Conservation (phyloP, 1,140 invertebrate genomes). For the Mactra quadrangularis region DNA sequence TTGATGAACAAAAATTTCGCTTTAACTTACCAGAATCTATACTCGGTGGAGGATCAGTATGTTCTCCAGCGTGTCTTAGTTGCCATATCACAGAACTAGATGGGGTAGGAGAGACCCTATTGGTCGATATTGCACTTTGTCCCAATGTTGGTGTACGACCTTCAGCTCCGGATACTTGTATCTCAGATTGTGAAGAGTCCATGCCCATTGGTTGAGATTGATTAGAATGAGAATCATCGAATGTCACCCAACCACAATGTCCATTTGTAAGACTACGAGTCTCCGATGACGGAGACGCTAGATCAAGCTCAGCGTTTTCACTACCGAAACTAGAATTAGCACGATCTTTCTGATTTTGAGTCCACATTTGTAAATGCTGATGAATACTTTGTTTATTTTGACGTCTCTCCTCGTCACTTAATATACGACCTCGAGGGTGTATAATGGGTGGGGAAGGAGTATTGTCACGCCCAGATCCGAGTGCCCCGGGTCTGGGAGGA, state of each 20-base stretch:
- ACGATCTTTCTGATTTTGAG: slow-evolving; percentile 72
- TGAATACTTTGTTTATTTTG: slow-evolving; percentile 79
- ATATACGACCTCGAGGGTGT: slow-evolving; percentile 69
- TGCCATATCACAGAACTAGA: slow-evolving; percentile 55
- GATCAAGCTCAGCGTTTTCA: slow-evolving; percentile 30
- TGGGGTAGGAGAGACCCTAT: slow-evolving; percentile 12
- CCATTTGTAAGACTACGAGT: slow-evolving; percentile 53
- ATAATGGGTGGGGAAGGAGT: slow-evolving; percentile 71
- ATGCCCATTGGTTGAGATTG: not conserved
- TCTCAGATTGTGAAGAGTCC: slow-evolving; percentile 7
- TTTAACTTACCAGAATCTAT: slow-evolving; percentile 48
- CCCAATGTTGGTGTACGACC: slow-evolving; percentile 2
- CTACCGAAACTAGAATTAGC: slow-evolving; percentile 64
- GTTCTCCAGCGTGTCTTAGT: slow-evolving; percentile 25
- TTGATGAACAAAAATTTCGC: no score
- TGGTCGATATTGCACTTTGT: slow-evolving; percentile 51
- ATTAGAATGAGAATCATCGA: slow-evolving; percentile 39
- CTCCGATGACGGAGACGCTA: slow-evolving; percentile 42
- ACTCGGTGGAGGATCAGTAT: slow-evolving; percentile 9
- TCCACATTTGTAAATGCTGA: slow-evolving; percentile 80
- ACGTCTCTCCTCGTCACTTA: slow-evolving; percentile 79
- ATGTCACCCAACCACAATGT: slow-evolving; percentile 53
- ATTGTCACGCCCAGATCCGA: slow-evolving; percentile 34
- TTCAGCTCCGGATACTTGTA: slow-evolving; percentile 18
- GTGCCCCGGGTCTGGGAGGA: slow-evolving; percentile 52